Base-by-base conservation (phyloP, 92 coral and sea anemone species). In the Siderastrea radians region DNA sequence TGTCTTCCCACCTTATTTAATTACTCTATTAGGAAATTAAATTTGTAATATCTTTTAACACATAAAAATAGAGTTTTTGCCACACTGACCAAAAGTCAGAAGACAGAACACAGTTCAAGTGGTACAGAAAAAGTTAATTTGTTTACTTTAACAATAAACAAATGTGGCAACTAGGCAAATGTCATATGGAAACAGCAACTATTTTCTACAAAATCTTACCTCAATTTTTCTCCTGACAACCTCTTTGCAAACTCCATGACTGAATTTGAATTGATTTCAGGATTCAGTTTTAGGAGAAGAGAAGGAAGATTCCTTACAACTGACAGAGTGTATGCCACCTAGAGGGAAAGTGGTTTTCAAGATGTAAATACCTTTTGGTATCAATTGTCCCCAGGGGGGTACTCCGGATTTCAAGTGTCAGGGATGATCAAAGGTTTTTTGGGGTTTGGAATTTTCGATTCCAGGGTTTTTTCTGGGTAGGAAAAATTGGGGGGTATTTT, bases 241-340 rank as follows among this genome's bases (percentile, higher is more conserved):
- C 59, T 53, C 78, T 74, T 74, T 74, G 78, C 60, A 53, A 74
- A 74, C 61, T 53, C 13, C 78, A 74, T 49, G 17, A 74, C 63
- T 52, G 78, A 51, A 51, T 62, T 51, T 51, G 78, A 74, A 54
- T 74, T 74, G 53, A 74, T 54, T 19, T 62, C n/a, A 47, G 78
- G 78, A 74, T 74, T 74, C 59, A 74, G 48, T 53, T 74, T 52
- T 5, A 63, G 51, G 60, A 74, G 7, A 74, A 74, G 78, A 50
- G 78, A 52, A 47, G 75, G 75, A 10, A 48, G 75, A 71, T 71
- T 71, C 15, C 75, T 71, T 16, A 71, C 75, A 47, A 71, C 75
- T 71, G 75, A 71, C 53, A 71, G 75, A 9, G 75, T 71, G 57
- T 47, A 71, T 8, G 75, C 75, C 46, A 47, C 75, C 75, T 71